Evolutionary conservation across 2,113 vertebrate species (phyloP).

Genomic region (Mystacornis crossleyi): DNA sequence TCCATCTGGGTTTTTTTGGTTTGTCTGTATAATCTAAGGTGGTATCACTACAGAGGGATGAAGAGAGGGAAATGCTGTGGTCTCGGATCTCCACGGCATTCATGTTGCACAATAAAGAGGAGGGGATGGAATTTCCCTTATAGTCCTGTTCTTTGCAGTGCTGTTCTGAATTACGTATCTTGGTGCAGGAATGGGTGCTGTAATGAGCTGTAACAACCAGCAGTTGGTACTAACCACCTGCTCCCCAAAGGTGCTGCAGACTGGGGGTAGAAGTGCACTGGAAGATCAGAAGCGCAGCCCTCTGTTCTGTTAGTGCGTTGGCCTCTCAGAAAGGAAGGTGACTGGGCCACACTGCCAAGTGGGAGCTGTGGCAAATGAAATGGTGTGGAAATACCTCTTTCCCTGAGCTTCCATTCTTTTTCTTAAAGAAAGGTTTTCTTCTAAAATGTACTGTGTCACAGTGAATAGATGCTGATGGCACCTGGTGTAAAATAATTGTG

Average conservation of each 20-base stretch:
- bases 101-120: background rate
- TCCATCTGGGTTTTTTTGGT: background rate
- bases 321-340: background rate
- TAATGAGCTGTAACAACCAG: background rate
- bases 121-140: background rate
- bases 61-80: background rate
- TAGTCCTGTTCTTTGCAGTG: background rate
- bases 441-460: background rate
- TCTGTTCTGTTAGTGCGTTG: background rate
- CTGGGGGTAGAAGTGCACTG: accelerated
- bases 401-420: background rate
- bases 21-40: background rate
- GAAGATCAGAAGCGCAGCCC: background rate
- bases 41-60: background rate
- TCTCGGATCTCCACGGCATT: background rate
- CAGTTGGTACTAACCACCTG: background rate
- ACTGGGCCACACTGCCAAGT: background rate
- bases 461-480: background rate
- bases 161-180: background rate
- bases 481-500: background rate
- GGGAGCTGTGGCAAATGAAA: background rate
- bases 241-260: background rate
- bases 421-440: background rate
- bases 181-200: background rate
- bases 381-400: background rate